Conservation (phyloP, 1,140 invertebrate genomes). For the Drosophila truncata region DNA sequence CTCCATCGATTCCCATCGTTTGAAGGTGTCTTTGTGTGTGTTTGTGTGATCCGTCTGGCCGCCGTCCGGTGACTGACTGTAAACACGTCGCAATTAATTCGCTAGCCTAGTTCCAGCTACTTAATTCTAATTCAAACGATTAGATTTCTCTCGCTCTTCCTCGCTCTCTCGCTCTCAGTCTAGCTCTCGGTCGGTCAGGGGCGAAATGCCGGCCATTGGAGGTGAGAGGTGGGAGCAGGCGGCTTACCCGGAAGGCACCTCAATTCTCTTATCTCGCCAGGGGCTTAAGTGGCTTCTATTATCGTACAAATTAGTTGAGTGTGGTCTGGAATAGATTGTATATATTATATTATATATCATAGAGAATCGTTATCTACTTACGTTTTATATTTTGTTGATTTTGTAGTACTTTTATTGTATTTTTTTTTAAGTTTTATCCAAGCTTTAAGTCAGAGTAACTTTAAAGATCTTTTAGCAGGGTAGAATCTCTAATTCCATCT, state of each 20-base stretch:
- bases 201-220: neutral
- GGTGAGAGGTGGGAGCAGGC: neutral
- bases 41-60: slow-evolving; percentile 9
- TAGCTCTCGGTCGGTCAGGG: neutral
- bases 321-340: slow-evolving; percentile 2
- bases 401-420: neutral
- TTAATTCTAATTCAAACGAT: slow-evolving; percentile 63
- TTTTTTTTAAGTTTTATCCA: neutral
- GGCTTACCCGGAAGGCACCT: slow-evolving; percentile 6
- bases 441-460: neutral
- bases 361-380: neutral
- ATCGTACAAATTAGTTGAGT: slow-evolving; percentile 8
- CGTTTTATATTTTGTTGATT: neutral
- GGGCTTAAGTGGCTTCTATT: slow-evolving; percentile 5
- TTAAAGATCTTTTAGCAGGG: too few relatives aligned
- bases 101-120: slow-evolving; percentile 21
- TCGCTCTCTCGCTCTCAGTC: neutral
- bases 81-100: slow-evolving; percentile 18
- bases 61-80: slow-evolving; percentile 17
- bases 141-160: slow-evolving; percentile 54
- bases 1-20: slow-evolving; percentile 43
- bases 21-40: neutral
- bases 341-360: neutral
- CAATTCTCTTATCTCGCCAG: neutral
- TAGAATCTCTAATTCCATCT: too few relatives aligned